Conservation (phyloP, 2,797 vertebrate genomes). For the Rhinophrynus dorsalis region DNA sequence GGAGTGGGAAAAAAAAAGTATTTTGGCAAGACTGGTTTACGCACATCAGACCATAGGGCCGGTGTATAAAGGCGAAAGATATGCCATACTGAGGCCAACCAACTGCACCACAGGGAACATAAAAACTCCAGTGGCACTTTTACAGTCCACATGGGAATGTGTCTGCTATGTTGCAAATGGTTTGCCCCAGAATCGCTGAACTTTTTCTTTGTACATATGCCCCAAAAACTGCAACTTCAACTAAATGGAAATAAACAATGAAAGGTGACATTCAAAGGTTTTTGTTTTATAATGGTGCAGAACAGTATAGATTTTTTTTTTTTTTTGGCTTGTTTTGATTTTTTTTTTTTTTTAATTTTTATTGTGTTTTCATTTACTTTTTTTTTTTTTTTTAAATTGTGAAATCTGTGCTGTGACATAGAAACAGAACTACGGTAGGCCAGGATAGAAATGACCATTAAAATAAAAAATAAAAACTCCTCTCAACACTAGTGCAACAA, state of each 20-base stretch:
- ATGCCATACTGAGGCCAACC: too few relatives aligned
- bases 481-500: slow-evolving; percentile 53
- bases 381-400: slow-evolving; percentile 50
- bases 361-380: too few relatives aligned
- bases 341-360: slow-evolving; percentile 22
- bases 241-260: slow-evolving; percentile 53
- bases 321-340: too few relatives aligned
- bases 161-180: too few relatives aligned
- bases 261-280: slow-evolving; percentile 62
- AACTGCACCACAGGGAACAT: too few relatives aligned
- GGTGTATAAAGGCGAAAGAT: too few relatives aligned
- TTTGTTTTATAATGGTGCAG: slow-evolving; percentile 56
- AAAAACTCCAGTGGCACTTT: too few relatives aligned
- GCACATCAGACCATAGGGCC: slow-evolving; percentile 55
- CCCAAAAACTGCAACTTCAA: slow-evolving; percentile 53
- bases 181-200: too few relatives aligned
- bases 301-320: slow-evolving; percentile 44
- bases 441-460: slow-evolving; percentile 45
- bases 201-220: too few relatives aligned
- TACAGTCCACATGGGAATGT: too few relatives aligned
- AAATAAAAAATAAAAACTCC: slow-evolving; percentile 20
- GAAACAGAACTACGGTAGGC: slow-evolving; percentile 48
- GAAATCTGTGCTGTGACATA: slow-evolving; percentile 58
- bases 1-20: slow-evolving; percentile 52
- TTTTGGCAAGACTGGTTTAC: slow-evolving; percentile 66